phyloP scores from a whole-genome alignment of 1,140 invertebrate species.

The Whitmania pigra region DNA sequence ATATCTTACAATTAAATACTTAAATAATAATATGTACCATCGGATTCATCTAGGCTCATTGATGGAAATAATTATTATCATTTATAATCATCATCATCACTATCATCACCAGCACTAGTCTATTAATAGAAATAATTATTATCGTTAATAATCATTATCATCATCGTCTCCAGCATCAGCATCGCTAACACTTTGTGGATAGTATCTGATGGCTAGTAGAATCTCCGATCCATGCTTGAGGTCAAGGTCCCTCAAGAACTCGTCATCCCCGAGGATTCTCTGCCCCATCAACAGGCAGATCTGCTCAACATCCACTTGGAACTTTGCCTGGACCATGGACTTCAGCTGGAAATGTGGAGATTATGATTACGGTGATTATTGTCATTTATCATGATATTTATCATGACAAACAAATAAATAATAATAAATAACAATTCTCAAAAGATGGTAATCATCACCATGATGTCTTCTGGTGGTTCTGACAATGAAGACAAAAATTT shows the following conservation, averaged over 20 bases:
- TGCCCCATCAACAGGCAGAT: not conserved
- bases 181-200: not conserved
- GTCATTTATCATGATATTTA: not conserved
- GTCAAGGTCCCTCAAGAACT: not conserved
- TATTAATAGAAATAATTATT: no score
- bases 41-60: no score
- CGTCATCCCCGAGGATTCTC: not conserved
- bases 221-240: not conserved
- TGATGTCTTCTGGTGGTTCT: not conserved
- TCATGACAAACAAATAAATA: no score
- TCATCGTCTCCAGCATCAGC: no score
- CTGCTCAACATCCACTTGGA: not conserved
- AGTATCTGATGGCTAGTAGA: constrained; percentile 1
- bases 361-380: not conserved
- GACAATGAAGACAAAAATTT: no score
- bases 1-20: not conserved
- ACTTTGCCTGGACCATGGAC: constrained; percentile 2
- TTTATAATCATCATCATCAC: no score
- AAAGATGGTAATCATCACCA: not conserved
- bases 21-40: no score
- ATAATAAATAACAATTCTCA: not conserved
- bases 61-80: no score
- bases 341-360: not conserved
- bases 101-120: no score
- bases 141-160: no score